Conservation (phyloP, 1,140 invertebrate genomes). For the Pseudobourletiella spinata region DNA sequence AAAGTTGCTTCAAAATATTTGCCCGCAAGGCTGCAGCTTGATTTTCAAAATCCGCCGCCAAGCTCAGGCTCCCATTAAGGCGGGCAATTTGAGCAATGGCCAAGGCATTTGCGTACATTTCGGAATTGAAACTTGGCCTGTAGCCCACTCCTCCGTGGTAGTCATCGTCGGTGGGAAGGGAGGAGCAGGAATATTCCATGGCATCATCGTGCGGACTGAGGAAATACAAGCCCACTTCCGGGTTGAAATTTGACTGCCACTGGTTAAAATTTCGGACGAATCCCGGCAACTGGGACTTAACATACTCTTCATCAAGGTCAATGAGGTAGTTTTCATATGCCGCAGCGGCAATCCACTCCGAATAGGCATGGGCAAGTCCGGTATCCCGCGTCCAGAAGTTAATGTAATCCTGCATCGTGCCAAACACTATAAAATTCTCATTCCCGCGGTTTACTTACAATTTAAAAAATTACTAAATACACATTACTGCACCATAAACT, state of each 20-base stretch:
- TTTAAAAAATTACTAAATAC: not conserved
- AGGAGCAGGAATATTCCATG: constrained; percentile 24
- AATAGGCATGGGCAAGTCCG: constrained; percentile 20
- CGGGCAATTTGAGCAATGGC: constrained; percentile 24
- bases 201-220: constrained; percentile 29
- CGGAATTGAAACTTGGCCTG: constrained; percentile 27
- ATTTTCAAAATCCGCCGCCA: constrained; percentile 14
- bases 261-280: constrained; percentile 23
- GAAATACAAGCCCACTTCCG: constrained; percentile 17
- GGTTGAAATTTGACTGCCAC: constrained; percentile 23
- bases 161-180: constrained; percentile 26
- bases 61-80: constrained; percentile 1
- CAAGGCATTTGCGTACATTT: constrained; percentile 29
- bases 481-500: not conserved
- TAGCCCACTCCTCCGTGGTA: constrained; percentile 30
- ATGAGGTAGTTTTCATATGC: constrained; percentile 19
- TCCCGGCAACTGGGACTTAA: constrained; percentile 20
- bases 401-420: constrained; percentile 24
- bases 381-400: constrained; percentile 33
- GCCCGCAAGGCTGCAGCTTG: constrained; percentile 7
- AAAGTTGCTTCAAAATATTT: constrained; percentile 18
- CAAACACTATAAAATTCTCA: not conserved
- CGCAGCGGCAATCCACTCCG: constrained; percentile 33
- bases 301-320: constrained; percentile 22
- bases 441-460: not conserved